Evolutionary conservation across 1,140 invertebrate species (phyloP), one percentile per base, ranked within the genome.

Genomic region (Chelonus insularis): DNA sequence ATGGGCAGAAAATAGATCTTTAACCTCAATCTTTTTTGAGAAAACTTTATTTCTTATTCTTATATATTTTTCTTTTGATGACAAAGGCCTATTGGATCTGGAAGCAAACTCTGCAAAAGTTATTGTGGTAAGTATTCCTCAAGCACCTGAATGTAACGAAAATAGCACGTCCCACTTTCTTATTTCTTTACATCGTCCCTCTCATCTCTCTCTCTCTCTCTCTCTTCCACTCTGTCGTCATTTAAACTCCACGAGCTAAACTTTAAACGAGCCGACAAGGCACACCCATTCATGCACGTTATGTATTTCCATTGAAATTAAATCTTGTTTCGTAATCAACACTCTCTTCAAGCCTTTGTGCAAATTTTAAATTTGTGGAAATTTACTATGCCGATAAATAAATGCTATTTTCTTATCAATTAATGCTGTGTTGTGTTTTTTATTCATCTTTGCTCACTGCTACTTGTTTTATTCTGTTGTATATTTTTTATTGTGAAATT

Each of bases 161-260:
- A 60, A 60, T 60, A 60, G 58, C 36, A 29, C 50, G 58, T 54
- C 58, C 58, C 50, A 60, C 21, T 60, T 60, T 60, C 50, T 52
- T 52, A 52, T 36, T 48, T 23, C 36, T 51, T 60, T 60, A 43
- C 41, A 16, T 43, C 41, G 18, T 18, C 41, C 8, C 16, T 51
- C 16, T 45, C 39, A 23, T 18, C 41, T 20, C 8, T 45, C 34
- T 8, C 37, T 51, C 47, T 25, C 11, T 48, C 45, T 23, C 18
- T 23, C 20, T 23, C 11, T 11, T 29, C 12, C 25, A 32, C 25
- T 18, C 25, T 36, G 2, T 6, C 29, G 25, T 52, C 12, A 21
- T 32, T 12, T 25, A 36, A 43, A 16, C 14, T 18, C 14, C 16
- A 43, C 12, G 52, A 14, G 16, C 41, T n/a, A 55, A 55, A 55